These are phyloP conservation scores for Idaea aversata DNA, from an alignment of 2,888 invertebrate genomes.

Conservation along the genomic window DNA sequence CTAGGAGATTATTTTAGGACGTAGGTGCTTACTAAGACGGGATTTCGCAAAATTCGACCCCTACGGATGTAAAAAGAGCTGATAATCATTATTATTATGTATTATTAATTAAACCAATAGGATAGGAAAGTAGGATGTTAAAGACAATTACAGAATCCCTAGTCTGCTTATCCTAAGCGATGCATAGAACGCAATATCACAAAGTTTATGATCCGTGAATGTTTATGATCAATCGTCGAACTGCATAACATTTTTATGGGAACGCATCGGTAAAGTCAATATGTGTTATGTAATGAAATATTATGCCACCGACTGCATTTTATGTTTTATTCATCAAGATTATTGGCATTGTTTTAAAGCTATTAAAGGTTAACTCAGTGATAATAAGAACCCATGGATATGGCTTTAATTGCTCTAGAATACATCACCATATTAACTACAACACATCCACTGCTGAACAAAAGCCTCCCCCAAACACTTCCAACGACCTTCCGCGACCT, in stretches of 20 bases:
- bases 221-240: constrained; percentile 8
- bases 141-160: background rate
- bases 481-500: no score
- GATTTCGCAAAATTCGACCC: no score
- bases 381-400: background rate
- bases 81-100: no score
- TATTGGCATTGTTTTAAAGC: background rate
- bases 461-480: no score
- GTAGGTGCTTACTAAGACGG: no score
- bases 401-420: no score
- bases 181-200: background rate
- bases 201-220: constrained; percentile 6
- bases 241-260: constrained; percentile 6
- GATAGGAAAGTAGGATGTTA: background rate
- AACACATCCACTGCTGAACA: no score
- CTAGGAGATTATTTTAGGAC: no score
- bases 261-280: constrained; percentile 5
- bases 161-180: background rate
- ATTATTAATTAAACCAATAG: background rate
- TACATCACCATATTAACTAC: no score
- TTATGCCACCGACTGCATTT: background rate
- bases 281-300: background rate
- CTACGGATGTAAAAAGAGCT: no score
- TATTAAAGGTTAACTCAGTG: background rate
- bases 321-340: background rate